phyloP scores from a whole-genome alignment of 2,888 invertebrate species.

The Noctua janthina region DNA sequence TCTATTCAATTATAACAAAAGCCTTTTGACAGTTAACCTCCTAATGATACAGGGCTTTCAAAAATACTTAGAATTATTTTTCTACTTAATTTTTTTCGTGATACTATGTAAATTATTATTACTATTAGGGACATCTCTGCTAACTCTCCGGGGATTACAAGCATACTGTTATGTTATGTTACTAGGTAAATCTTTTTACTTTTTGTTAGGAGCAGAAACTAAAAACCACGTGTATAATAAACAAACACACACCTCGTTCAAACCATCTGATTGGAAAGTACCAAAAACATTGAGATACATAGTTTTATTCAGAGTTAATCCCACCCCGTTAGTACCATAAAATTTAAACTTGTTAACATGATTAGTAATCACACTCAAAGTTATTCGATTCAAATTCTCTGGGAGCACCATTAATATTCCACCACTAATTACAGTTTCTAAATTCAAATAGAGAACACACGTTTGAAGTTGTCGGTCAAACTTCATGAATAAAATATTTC shows the following conservation, averaged over 20 bases:
- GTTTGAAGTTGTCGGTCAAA: conserved; percentile 56
- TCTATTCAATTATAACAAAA: conserved; percentile 25
- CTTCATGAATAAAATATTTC: conserved; percentile 56
- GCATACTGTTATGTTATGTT: neutral
- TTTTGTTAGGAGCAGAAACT: neutral
- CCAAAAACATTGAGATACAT: neutral
- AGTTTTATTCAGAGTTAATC: neutral
- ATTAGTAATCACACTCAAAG: conserved; percentile 43
- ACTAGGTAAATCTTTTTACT: neutral
- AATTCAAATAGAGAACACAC: conserved; percentile 53
- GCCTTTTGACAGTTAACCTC: conserved; percentile 1
- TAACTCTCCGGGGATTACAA: neutral
- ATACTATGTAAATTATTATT: neutral
- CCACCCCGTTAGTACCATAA: conserved; percentile 20
- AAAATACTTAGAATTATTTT: neutral
- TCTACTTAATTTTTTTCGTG: neutral
- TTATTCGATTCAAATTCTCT: conserved; percentile 36
- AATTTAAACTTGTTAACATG: conserved; percentile 31
- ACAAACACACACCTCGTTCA: neutral
- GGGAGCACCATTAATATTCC: conserved; percentile 53
- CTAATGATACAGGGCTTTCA: neutral
- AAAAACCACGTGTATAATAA: neutral
- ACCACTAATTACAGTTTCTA: conserved; percentile 45
- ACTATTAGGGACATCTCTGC: too few relatives aligned
- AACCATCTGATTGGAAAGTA: neutral